These are phyloP conservation scores for Rhadina sibilatrix DNA, from an alignment of 2,113 vertebrate genomes.

Conservation along the genomic window DNA sequence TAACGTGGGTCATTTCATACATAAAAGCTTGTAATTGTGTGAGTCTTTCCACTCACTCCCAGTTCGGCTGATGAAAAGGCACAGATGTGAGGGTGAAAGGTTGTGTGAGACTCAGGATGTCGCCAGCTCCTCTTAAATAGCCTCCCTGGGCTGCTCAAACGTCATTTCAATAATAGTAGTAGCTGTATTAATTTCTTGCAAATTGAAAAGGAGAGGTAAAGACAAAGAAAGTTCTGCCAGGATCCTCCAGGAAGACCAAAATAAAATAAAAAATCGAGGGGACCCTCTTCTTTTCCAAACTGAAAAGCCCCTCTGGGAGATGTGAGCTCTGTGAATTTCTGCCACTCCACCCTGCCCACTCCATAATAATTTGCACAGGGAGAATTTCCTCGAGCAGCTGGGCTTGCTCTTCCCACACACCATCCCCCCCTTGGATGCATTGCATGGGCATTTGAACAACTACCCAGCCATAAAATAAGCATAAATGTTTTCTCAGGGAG, in stretches of 20 bases:
- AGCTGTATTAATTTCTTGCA: neutral
- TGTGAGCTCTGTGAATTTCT: neutral
- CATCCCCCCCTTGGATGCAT: neutral
- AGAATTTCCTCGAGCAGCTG: neutral
- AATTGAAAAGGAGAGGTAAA: neutral
- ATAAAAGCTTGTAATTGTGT: neutral
- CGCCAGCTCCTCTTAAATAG: constrained; percentile 14
- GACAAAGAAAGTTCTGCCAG: neutral
- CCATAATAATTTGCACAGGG: neutral
- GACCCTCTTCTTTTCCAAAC: neutral
- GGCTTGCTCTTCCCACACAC: neutral
- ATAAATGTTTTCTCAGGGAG: constrained; percentile 32
- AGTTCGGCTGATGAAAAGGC: neutral
- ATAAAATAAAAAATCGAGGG: neutral
- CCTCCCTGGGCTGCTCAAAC: neutral
- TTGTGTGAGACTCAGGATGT: constrained; percentile 14
- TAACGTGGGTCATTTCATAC: neutral
- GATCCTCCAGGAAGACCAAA: neutral
- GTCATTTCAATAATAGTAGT: neutral
- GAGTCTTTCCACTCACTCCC: constrained; percentile 18
- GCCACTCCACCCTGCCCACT: neutral
- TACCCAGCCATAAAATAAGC: constrained; percentile 40
- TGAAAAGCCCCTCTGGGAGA: neutral
- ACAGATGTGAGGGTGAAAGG: constrained; percentile 48
- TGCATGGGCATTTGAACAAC: constrained; percentile 54